A percentile compares a stretch with the other conserved stretches of the same genome.
Evolutionary conservation across 2,888 invertebrate species (phyloP).

Genomic region (Palloptera scutellata): DNA sequence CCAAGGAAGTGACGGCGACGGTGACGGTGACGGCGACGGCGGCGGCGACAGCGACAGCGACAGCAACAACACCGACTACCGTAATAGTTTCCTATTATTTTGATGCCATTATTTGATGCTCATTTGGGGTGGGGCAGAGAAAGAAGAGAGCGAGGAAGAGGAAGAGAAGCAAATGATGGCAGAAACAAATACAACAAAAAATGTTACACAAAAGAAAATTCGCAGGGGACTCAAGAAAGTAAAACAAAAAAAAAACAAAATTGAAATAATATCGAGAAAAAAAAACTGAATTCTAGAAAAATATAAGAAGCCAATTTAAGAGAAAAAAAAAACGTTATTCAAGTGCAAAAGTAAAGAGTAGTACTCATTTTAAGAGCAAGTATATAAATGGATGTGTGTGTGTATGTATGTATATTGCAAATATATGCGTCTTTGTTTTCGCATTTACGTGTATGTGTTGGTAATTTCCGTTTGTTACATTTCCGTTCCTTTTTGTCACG

Average conservation of each 20-base stretch:
- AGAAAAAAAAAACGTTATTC: no score
- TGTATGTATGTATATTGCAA: no score
- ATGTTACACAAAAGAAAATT: background rate
- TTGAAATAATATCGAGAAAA: no score
- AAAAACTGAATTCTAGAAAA: no score
- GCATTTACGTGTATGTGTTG: conserved; percentile 18
- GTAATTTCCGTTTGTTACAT: conserved; percentile 50
- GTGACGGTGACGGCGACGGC: background rate
- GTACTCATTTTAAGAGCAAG: background rate
- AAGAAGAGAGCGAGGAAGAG: background rate
- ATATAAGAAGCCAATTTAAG: no score
- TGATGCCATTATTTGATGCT: background rate
- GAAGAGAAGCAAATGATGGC: background rate
- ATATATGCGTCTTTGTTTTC: background rate
- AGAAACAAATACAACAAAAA: background rate
- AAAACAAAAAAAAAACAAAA: no score
- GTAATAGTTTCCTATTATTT: conserved; percentile 14
- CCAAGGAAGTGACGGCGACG: no score
- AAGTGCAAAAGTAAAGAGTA: conserved; percentile 1
- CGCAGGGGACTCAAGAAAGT: background rate
- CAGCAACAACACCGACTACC: background rate
- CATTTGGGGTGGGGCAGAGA: no score
- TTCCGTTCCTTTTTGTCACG: conserved; percentile 56
- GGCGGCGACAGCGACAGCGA: no score
- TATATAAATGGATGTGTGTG: conserved; percentile 2